Evolutionary conservation across 2,888 invertebrate genomes (phyloP).

Genomic region (Athrips mouffetella): DNA sequence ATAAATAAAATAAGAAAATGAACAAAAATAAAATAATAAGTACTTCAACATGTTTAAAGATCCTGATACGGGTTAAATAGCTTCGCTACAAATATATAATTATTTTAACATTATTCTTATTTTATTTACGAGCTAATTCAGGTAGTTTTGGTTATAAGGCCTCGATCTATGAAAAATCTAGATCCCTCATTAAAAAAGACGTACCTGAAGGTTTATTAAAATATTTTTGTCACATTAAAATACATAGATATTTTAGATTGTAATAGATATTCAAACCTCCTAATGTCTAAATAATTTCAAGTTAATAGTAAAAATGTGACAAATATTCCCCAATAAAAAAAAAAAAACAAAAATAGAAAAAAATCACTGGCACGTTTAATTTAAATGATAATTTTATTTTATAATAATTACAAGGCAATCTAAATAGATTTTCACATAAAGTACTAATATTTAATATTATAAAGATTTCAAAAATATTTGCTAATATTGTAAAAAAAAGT

Average conservation of each 20-base stretch:
- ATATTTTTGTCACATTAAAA: neutral
- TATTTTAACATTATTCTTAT: neutral
- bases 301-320: too few species aligned
- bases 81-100: neutral
- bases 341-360: neutral
- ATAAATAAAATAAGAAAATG: too few species aligned
- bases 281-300: too few species aligned
- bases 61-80: too few species aligned
- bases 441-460: neutral
- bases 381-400: neutral
- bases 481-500: neutral
- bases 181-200: neutral
- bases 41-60: too few species aligned
- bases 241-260: too few species aligned
- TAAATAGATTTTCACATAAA: neutral
- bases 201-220: neutral
- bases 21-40: too few species aligned
- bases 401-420: conserved; percentile 7
- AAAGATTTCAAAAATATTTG: too few species aligned
- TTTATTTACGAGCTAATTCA: neutral
- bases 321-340: too few species aligned
- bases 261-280: too few species aligned
- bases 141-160: conserved; percentile 2
- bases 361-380: conserved; percentile 2
- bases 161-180: neutral